These are phyloP conservation scores for Syrphus vitripennis DNA, from an alignment of 2,888 invertebrate species.

Conservation along the genomic window DNA sequence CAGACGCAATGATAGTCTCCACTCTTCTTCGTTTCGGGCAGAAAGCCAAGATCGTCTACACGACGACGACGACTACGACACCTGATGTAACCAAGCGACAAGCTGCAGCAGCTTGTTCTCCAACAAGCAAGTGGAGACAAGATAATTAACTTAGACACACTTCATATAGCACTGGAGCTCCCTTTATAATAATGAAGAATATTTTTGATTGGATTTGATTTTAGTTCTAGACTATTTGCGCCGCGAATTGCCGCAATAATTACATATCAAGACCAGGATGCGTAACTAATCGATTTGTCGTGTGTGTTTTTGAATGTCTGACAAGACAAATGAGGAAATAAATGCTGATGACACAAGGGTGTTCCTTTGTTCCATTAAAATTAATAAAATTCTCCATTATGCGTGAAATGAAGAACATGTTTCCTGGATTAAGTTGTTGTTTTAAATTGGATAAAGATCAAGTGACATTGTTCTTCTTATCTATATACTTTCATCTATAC, in stretches of 20 bases:
- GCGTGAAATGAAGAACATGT: not conserved
- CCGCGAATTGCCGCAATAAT: slow-evolving; percentile 29
- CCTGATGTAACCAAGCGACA: slow-evolving; percentile 29
- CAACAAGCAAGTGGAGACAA: slow-evolving; percentile 21
- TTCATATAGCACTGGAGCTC: slow-evolving; percentile 3
- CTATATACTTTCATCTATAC: slow-evolving; percentile 50
- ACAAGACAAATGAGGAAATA: slow-evolving; percentile 36
- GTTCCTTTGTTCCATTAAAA: not conserved
- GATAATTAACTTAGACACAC: slow-evolving; percentile 56
- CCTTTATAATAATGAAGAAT: not conserved
- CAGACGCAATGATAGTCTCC: slow-evolving; percentile 10
- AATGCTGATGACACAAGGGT: slow-evolving; percentile 17
- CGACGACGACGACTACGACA: slow-evolving; percentile 39
- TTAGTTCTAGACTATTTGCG: slow-evolving; percentile 7
- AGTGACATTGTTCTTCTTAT: slow-evolving; percentile 43
- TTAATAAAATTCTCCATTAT: slow-evolving; percentile 4
- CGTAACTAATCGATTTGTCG: slow-evolving; percentile 51
- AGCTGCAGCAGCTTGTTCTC: not conserved
- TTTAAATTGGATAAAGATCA: slow-evolving; percentile 29
- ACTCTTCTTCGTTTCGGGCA: slow-evolving; percentile 8
- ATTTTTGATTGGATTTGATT: slow-evolving; percentile 15
- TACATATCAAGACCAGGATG: slow-evolving; percentile 32
- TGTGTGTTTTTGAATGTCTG: slow-evolving; percentile 17
- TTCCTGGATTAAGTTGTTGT: slow-evolving; percentile 8
- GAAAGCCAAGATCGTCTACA: slow-evolving; percentile 42